Conservation (phyloP, 2,797 vertebrate genomes). For the Helostoma temminkii region DNA sequence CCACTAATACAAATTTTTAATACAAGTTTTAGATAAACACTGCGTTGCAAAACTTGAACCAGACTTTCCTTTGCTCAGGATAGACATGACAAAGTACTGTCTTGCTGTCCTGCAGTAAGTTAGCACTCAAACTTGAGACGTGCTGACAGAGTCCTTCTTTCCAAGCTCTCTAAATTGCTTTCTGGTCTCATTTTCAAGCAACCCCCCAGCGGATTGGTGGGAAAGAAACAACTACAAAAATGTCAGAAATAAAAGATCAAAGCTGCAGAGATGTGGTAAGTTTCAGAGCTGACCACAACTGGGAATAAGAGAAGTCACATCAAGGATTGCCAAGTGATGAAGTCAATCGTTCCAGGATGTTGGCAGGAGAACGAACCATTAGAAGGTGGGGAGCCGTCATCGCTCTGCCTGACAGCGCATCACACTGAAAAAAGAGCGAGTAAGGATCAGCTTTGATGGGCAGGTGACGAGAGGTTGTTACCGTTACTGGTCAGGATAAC, state of each 20-base stretch:
- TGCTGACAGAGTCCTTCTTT: slow-evolving; percentile 54
- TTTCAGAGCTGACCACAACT: slow-evolving; percentile 53
- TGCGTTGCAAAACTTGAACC: background rate
- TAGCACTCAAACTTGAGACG: slow-evolving; percentile 9
- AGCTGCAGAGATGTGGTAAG: slow-evolving; percentile 48
- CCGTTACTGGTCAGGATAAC: slow-evolving; percentile 35
- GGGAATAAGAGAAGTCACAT: slow-evolving; percentile 45
- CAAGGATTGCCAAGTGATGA: slow-evolving; percentile 54
- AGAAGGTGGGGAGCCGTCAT: slow-evolving; percentile 52
- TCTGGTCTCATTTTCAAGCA: slow-evolving; percentile 20
- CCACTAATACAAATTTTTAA: background rate
- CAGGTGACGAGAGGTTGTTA: slow-evolving; percentile 52
- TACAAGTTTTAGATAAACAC: background rate
- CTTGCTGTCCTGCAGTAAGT: background rate
- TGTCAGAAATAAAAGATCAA: slow-evolving; percentile 38
- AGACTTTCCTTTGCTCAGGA: slow-evolving; percentile 14
- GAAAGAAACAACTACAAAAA: slow-evolving; percentile 40
- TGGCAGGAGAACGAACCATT: slow-evolving; percentile 65
- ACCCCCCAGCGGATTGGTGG: slow-evolving; percentile 11
- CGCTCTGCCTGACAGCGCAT: slow-evolving; percentile 37
- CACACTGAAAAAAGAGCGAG: slow-evolving; percentile 7
- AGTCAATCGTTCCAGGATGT: slow-evolving; percentile 61
- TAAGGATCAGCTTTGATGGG: slow-evolving; percentile 44
- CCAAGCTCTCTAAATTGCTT: slow-evolving; percentile 22
- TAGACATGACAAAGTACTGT: slow-evolving; percentile 8